Evolutionary conservation across 1,140 invertebrate genomes (phyloP), one percentile per base, ranked within the genome.

Genomic region (Mesaphorura yosii): DNA sequence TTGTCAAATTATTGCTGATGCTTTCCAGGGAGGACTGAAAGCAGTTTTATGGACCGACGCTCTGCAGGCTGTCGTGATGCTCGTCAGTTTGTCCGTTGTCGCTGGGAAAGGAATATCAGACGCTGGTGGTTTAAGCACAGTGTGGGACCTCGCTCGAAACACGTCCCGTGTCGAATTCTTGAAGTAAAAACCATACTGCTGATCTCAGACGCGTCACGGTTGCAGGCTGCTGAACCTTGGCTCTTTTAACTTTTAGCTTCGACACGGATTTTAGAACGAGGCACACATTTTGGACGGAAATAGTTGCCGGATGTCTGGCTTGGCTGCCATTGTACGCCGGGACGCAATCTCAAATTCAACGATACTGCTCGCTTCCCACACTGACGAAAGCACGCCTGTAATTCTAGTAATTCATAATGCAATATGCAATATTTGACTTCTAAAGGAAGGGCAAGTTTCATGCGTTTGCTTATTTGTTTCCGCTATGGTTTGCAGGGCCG

Each of bases 301-400:
- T 83, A 2, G 74, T 96, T 57, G 90, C 90, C 12, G 88, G 88
- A 1, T 82, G 84, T 31, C 84, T 94, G 59, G 91, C 88, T 39
- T 94, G 90, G 83, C 73, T 88, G 2, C 84, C 88, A 2, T 78
- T 94, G 66, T 93, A 89, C 66, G 90, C 86, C 57, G 84, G 88
- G 19, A 94, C 93, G 69, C 91, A 95, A 67, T 84, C 89, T 0
- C 88, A 89, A 34, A 48, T 60, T 20, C 49, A 55, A 34, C 47
- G 59, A 55, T 59, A 56, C 27, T 26, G 51, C 14, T 53, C 54
- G 31, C 38, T 57, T 26, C 49, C 55, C 12, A 52, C 54, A 25
- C 23, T 62, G 14, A 70, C 64, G 54, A 64, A 69, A 54, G 70
- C 70, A 5, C 68, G 70, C 57, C 7, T 27, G 57, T 59, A 41